A percentile compares a stretch with the other conserved stretches of the same genome.
Conservation (phyloP, 2,113 vertebrate genomes). For the Melanotaenia duboulayi region DNA sequence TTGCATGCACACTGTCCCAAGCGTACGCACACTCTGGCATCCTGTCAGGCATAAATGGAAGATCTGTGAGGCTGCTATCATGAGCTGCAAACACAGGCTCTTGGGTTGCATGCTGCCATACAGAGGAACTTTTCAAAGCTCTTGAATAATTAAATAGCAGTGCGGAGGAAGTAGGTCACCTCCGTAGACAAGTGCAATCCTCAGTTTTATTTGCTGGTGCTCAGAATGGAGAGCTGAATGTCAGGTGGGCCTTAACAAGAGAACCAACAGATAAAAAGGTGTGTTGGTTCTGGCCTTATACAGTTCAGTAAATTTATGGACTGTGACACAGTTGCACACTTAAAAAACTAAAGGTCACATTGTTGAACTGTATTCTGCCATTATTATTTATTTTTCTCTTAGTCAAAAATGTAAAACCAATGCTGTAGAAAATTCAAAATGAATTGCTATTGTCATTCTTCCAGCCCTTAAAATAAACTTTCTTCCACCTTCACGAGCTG, state of each 20-base stretch:
- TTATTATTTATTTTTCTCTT: no score
- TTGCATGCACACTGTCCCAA: constrained; percentile 11
- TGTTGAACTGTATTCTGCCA: background rate
- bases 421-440: no score
- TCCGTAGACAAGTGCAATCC: constrained; percentile 54
- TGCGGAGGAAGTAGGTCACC: constrained; percentile 71
- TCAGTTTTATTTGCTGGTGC: constrained; percentile 60
- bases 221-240: constrained; percentile 50
- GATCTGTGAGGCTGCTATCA: constrained; percentile 47
- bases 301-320: constrained; percentile 25
- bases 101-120: constrained; percentile 62
- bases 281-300: constrained; percentile 17
- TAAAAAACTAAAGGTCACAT: background rate
- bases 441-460: no score
- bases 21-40: constrained; percentile 22
- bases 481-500: no score
- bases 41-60: constrained; percentile 54
- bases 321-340: background rate
- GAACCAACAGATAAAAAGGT: constrained; percentile 22
- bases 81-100: constrained; percentile 51
- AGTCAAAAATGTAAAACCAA: no score
- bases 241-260: constrained; percentile 50
- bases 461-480: no score
- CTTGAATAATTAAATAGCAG: constrained; percentile 76
- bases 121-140: constrained; percentile 72